Evolutionary conservation across 2,113 vertebrate genomes (phyloP).

Genomic region (Felis chaus): DNA sequence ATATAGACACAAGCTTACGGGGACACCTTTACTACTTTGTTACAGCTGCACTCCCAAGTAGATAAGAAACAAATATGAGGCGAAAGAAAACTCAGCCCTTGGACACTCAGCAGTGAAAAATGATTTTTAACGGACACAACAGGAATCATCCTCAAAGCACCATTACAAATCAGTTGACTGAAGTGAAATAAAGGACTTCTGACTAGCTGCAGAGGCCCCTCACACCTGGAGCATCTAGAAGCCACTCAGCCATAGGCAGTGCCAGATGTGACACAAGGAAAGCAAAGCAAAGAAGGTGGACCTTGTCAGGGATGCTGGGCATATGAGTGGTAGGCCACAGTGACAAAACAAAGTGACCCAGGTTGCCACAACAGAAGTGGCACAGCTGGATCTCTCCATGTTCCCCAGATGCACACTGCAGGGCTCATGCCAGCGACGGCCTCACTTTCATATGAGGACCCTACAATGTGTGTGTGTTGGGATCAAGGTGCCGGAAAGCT

Average conservation of each 20-base stretch:
- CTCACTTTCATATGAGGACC: neutral
- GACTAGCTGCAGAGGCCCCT: neutral
- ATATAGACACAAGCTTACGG: neutral
- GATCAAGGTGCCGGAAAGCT: neutral
- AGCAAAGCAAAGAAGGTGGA: neutral
- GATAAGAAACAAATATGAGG: neutral
- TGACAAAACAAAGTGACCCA: rapidly evolving
- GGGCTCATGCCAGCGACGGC: neutral
- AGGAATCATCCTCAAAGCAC: neutral
- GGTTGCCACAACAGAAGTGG: neutral
- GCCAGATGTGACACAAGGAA: neutral
- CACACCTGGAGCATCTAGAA: neutral
- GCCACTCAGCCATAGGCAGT: no score
- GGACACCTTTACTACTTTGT: neutral
- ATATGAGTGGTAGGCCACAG: neutral
- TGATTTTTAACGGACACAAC: neutral
- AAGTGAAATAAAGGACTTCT: neutral
- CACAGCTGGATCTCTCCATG: neutral
- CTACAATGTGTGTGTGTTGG: neutral
- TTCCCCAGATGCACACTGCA: neutral
- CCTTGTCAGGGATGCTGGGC: no score
- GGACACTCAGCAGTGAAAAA: neutral
- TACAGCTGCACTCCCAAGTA: neutral
- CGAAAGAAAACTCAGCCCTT: neutral
- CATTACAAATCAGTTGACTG: neutral